A percentile compares a stretch with the other conserved stretches of the same genome.
phyloP scores from a whole-genome alignment of 2,113 vertebrate species.

The Anser brachyrhynchus region DNA sequence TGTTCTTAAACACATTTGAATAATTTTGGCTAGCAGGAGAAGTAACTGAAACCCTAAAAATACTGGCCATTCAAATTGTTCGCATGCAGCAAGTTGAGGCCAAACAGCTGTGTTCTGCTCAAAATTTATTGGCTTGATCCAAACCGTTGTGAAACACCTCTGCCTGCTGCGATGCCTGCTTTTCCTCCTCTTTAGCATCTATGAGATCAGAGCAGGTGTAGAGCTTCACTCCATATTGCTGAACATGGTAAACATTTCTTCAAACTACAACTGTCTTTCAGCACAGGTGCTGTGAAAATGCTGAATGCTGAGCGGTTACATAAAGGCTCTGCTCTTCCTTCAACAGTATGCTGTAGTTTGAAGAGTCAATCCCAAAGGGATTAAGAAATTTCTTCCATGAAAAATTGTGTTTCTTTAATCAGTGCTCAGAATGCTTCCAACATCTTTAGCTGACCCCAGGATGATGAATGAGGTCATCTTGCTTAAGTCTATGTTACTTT shows the following conservation, averaged over 20 bases:
- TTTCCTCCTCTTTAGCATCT: background rate
- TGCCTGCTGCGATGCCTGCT: background rate
- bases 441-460: background rate
- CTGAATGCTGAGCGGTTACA: background rate
- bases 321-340: background rate
- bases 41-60: background rate
- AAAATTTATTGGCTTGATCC: background rate
- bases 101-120: background rate
- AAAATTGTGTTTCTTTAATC: constrained; percentile 5
- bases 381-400: background rate
- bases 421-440: background rate
- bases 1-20: constrained; percentile 15
- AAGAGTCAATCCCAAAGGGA: background rate
- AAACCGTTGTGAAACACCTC: background rate
- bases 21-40: background rate
- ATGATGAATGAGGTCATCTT: constrained; percentile 54
- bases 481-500: constrained; percentile 39
- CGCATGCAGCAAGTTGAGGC: background rate
- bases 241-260: background rate
- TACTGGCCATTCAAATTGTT: background rate
- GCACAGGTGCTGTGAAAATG: background rate
- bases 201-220: background rate
- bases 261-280: background rate
- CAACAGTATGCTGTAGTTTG: background rate
- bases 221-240: background rate